Percentiles rank a stretch among this genome's conserved stretches.
Evolutionary conservation across 2,797 vertebrate species (phyloP).

Genomic region (Argentina silus): DNA sequence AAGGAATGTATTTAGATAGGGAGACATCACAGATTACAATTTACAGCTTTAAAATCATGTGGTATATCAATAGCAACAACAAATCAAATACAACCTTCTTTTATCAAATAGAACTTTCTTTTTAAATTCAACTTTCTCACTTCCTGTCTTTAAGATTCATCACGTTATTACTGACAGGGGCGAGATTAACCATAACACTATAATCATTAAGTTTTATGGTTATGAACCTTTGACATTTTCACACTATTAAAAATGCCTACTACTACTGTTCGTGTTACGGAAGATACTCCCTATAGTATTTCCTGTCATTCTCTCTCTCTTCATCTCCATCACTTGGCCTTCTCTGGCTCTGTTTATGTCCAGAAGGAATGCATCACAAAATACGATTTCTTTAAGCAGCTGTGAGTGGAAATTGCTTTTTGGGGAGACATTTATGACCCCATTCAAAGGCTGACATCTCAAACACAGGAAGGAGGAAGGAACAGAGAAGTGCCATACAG

Average conservation of each 20-base stretch:
- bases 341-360: constrained; percentile 62
- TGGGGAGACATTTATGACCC: constrained; percentile 77
- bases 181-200: constrained; percentile 34
- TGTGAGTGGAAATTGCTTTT: constrained; percentile 78
- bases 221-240: constrained; percentile 40
- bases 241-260: constrained; percentile 34
- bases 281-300: constrained; percentile 15
- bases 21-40: constrained; percentile 36
- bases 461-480: constrained; percentile 88
- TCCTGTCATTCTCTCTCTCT: constrained; percentile 43
- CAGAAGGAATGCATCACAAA: constrained; percentile 60
- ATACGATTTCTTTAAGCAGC: constrained; percentile 77
- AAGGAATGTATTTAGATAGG: constrained; percentile 2
- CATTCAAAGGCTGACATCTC: constrained; percentile 79
- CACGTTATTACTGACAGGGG: constrained; percentile 27
- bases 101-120: too few species aligned
- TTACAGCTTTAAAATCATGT: constrained; percentile 27
- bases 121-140: constrained; percentile 20
- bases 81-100: not conserved
- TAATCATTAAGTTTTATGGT: constrained; percentile 42
- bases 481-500: constrained; percentile 74
- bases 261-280: constrained; percentile 7
- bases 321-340: constrained; percentile 28
- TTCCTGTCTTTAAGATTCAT: constrained; percentile 34
- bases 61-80: constrained; percentile 22